Evolutionary conservation across 2,888 invertebrate genomes (phyloP).

Genomic region (Molorchus minor): DNA sequence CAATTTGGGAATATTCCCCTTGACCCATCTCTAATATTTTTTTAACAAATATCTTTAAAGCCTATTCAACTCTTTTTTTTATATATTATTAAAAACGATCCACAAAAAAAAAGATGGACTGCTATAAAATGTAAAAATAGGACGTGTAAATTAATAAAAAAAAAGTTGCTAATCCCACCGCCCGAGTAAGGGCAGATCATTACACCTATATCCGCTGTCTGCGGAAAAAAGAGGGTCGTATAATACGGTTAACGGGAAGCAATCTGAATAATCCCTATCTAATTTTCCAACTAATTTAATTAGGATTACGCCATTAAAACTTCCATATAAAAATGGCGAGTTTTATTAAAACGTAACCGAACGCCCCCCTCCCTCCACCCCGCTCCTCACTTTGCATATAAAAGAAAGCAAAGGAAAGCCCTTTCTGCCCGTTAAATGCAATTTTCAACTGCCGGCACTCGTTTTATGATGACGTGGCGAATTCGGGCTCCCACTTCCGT

Average conservation of each 20-base stretch:
- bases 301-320: slow-evolving; percentile 17
- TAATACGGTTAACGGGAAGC: slow-evolving; percentile 5
- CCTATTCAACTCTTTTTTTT: too few relatives aligned
- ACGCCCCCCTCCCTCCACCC: slow-evolving; percentile 22
- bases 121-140: too few relatives aligned
- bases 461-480: slow-evolving; percentile 25
- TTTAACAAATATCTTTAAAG: too few relatives aligned
- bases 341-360: slow-evolving; percentile 22
- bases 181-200: too few relatives aligned
- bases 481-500: slow-evolving; percentile 18
- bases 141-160: too few relatives aligned
- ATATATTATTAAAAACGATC: too few relatives aligned
- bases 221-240: too few relatives aligned
- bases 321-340: slow-evolving; percentile 13
- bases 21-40: too few relatives aligned
- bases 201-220: too few relatives aligned
- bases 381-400: slow-evolving; percentile 25
- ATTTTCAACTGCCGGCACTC: slow-evolving; percentile 26
- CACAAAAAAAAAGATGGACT: too few relatives aligned
- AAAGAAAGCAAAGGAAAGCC: slow-evolving; percentile 21
- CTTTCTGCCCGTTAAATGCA: slow-evolving; percentile 28
- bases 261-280: slow-evolving; percentile 11
- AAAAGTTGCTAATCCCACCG: too few relatives aligned
- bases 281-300: slow-evolving; percentile 21
- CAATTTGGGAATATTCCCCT: too few relatives aligned